Evolutionary conservation across 2,113 vertebrate genomes (phyloP).

Genomic region (Baryphthengus martii): DNA sequence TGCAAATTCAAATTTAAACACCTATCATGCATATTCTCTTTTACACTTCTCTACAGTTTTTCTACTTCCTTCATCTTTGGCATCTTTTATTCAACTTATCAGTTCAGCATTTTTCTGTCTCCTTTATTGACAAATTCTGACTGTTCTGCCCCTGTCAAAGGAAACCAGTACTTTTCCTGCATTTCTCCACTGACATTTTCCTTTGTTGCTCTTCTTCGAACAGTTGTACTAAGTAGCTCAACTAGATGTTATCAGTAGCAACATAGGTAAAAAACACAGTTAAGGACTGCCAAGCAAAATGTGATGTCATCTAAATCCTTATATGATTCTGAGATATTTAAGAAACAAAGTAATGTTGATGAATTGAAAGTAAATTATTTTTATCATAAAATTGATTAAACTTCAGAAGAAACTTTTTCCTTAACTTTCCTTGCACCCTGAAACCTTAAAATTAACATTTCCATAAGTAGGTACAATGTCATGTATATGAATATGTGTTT

Average conservation of each 20-base stretch:
- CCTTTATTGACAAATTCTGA: not conserved
- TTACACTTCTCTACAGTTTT: not conserved
- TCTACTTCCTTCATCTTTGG: not conserved
- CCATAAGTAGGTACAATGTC: not conserved
- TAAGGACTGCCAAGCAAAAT: not conserved
- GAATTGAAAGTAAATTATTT: not conserved
- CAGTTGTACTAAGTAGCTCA: not conserved
- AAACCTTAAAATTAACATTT: not conserved
- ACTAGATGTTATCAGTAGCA: not conserved
- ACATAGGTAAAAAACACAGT: not conserved
- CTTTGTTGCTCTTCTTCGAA: not conserved
- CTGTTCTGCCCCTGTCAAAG: not conserved
- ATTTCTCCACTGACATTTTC: not conserved
- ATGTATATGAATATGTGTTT: not conserved
- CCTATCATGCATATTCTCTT: not conserved
- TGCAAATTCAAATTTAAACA: not conserved
- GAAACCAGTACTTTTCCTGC: not conserved
- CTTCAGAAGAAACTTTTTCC: not conserved
- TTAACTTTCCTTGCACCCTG: not conserved
- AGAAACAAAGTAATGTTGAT: not conserved
- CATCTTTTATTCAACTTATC: not conserved
- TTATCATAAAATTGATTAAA: not conserved
- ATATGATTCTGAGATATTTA: not conserved
- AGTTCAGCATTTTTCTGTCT: not conserved
- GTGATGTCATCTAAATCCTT: not conserved